Base-by-base conservation (phyloP, 2,797 vertebrate genomes). In the Heliangelus exortis region DNA sequence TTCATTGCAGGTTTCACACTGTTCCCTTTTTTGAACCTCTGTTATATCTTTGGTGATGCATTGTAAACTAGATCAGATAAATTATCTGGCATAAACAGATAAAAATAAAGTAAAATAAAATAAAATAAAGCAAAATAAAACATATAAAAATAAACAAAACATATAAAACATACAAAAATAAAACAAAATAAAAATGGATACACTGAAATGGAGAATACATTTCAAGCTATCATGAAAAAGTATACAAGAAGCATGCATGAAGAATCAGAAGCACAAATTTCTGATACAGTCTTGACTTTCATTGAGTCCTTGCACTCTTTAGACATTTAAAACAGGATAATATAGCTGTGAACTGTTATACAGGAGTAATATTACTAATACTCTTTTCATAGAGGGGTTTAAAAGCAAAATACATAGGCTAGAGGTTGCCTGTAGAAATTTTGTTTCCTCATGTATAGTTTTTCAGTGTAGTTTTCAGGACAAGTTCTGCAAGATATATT, bases 401-500 rank as follows among this genome's bases (percentile, higher is more conserved):
- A n/a, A 66, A 84, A 67, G 28, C 10, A 86, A 84, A 86, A 51
- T 51, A 31, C 14, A 72, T 78, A 59, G 8, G 8, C 21, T 67
- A 36, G 89, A 83, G 57, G 68, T 89, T 61, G 89, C 36, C 41
- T 88, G 62, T 16, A 87, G 43, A 61, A 72, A 74, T 83, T 54
- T 75, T 50, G 55, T 68, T 80, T 92, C n/a, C 25, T 80, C 10
- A 5, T 57, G 25, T 68, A 19, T 58, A 33, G 51, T 80, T 63
- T 82, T 85, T 26, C 14, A 92, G 26, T 8, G 53, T 55, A 72
- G 45, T 17, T 87, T 93, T 61, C 80, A 81, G 90, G 86, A 84
- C 21, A 89, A 92, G n/a, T 71, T 94, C n/a, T 95, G 26, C 33
- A 80, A 94, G 28, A 74, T 74, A 67, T 84, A 80, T 62, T 92